Conservation (phyloP, 2,113 vertebrate species). For the Sylvilagus bachmani region DNA sequence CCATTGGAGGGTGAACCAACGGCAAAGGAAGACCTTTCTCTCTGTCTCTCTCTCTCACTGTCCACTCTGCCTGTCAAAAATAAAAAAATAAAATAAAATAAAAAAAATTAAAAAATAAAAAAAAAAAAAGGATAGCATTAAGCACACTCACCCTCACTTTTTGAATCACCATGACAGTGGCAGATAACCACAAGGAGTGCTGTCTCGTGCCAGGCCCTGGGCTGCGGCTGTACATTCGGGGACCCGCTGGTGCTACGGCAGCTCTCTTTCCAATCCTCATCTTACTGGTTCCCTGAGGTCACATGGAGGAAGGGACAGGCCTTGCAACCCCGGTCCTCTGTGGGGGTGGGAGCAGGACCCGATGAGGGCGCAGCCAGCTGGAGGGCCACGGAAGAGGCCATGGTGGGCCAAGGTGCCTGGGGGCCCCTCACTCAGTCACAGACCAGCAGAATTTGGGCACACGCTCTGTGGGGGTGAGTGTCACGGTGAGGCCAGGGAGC, state of each 20-base stretch:
- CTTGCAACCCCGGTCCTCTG: neutral
- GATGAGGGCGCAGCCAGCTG: neutral
- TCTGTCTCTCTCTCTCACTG: too few relatives aligned
- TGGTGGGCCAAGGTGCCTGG: neutral
- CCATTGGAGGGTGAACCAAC: too few relatives aligned
- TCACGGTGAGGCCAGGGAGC: neutral
- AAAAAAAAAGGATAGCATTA: neutral
- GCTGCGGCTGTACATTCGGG: accelerated
- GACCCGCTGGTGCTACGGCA: neutral
- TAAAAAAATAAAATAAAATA: too few relatives aligned
- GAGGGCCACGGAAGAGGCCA: neutral
- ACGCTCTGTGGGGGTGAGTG: neutral
- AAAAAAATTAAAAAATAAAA: too few relatives aligned
- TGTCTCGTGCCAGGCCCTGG: neutral
- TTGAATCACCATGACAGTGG: neutral
- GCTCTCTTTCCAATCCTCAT: too few relatives aligned
- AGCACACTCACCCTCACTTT: neutral
- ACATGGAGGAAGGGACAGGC: too few relatives aligned
- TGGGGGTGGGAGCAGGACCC: neutral
- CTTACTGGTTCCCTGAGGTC: neutral
- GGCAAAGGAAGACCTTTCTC: too few relatives aligned
- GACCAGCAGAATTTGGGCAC: neutral
- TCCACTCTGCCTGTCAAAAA: too few relatives aligned
- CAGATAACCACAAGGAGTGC: accelerated
- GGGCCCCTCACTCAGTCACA: neutral